phyloP scores from a whole-genome alignment of 1,140 invertebrate species.

The Aphelinus certus region DNA sequence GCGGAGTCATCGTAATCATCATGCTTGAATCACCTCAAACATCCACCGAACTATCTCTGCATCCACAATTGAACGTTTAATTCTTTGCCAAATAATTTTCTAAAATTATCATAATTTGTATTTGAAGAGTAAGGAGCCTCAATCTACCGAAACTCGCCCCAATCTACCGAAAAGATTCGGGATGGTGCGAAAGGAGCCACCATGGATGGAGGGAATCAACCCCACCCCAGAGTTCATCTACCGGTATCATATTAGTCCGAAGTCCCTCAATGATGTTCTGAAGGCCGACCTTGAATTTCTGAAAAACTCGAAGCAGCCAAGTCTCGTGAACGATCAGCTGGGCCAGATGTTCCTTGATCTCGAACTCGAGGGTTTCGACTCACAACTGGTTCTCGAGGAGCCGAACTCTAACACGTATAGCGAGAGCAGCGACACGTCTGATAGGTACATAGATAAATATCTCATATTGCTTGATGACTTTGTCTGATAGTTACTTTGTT shows the following conservation, averaged over 20 bases:
- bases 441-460: slow-evolving; percentile 42
- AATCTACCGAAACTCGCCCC: neutral
- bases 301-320: slow-evolving; percentile 71
- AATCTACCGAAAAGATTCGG: neutral
- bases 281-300: slow-evolving; percentile 71
- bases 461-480: too few species aligned
- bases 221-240: slow-evolving; percentile 75
- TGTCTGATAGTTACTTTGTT: too few species aligned
- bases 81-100: neutral
- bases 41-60: neutral
- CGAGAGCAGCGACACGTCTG: slow-evolving; percentile 66
- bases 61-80: slow-evolving; percentile 14
- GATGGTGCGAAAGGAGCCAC: slow-evolving; percentile 63
- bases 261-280: slow-evolving; percentile 73
- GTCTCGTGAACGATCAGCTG: slow-evolving; percentile 78
- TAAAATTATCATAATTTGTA: too few species aligned
- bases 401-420: slow-evolving; percentile 71
- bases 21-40: too few species aligned
- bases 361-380: slow-evolving; percentile 70
- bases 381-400: slow-evolving; percentile 72
- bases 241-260: slow-evolving; percentile 72
- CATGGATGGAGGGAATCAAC: slow-evolving; percentile 73
- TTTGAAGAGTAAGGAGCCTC: neutral
- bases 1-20: too few species aligned
- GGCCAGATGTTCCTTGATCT: slow-evolving; percentile 77